phyloP scores from a whole-genome alignment of 92 coral and sea anemone genomes.

The Virgularia gustaviana region DNA sequence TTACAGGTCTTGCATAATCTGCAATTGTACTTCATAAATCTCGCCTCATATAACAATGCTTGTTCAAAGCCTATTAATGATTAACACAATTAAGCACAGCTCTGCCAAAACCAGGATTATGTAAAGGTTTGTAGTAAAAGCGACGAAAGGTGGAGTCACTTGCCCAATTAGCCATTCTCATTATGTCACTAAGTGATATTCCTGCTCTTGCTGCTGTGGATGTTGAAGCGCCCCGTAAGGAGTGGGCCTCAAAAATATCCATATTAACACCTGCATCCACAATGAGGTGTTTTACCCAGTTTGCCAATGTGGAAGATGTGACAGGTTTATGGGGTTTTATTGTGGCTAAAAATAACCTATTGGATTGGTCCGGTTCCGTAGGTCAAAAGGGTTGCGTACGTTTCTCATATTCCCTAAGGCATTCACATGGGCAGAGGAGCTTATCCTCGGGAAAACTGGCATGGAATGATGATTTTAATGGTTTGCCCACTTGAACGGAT shows the following conservation, averaged over 20 bases:
- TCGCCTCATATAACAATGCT: slow-evolving; percentile 40
- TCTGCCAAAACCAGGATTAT: slow-evolving; percentile 35
- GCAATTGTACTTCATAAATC: slow-evolving; percentile 24
- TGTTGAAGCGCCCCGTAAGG: slow-evolving; percentile 38
- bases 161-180: slow-evolving; percentile 25
- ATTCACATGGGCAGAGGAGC: slow-evolving; percentile 38
- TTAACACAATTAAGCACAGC: slow-evolving; percentile 12
- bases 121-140: slow-evolving; percentile 31
- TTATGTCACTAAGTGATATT: slow-evolving; percentile 37
- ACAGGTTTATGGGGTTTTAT: slow-evolving; percentile 41
- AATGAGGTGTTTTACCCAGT: slow-evolving; percentile 42
- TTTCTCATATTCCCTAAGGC: slow-evolving; percentile 42
- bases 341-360: slow-evolving; percentile 15
- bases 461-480: slow-evolving; percentile 41
- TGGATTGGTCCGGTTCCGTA: slow-evolving; percentile 9
- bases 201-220: slow-evolving; percentile 46
- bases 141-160: slow-evolving; percentile 31
- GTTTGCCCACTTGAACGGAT: slow-evolving; percentile 37
- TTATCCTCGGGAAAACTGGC: slow-evolving; percentile 36
- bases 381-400: slow-evolving; percentile 29
- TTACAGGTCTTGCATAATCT: slow-evolving; percentile 19
- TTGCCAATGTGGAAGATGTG: slow-evolving; percentile 24
- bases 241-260: slow-evolving; percentile 36
- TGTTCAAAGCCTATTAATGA: not conserved
- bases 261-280: slow-evolving; percentile 31